phyloP scores from a whole-genome alignment of 2,888 invertebrate species.

The Acanthococcus lagerstroemiae region DNA sequence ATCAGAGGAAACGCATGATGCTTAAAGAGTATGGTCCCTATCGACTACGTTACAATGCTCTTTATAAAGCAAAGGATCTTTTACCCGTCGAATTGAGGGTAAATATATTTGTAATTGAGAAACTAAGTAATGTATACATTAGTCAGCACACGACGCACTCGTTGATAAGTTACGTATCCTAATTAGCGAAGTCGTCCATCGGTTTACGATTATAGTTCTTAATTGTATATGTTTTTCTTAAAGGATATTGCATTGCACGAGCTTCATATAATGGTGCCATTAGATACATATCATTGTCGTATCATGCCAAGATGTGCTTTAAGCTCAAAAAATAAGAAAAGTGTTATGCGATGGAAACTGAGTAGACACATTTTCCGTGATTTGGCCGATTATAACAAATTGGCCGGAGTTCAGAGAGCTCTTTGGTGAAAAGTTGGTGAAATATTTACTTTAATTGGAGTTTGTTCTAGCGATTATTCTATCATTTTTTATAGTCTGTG shows the following conservation, averaged over 20 bases:
- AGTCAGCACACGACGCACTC: too few relatives aligned
- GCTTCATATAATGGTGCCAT: slow-evolving; percentile 69
- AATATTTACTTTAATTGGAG: too few relatives aligned
- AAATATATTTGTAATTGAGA: too few relatives aligned
- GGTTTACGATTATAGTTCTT: too few relatives aligned
- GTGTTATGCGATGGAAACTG: slow-evolving; percentile 68
- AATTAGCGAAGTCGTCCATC: too few relatives aligned
- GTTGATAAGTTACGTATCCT: too few relatives aligned
- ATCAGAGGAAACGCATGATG: slow-evolving; percentile 69
- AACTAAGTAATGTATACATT: too few relatives aligned
- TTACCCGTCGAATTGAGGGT: slow-evolving; percentile 64
- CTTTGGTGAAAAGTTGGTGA: too few relatives aligned
- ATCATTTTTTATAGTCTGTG: too few relatives aligned
- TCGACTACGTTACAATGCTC: slow-evolving; percentile 66
- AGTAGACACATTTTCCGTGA: slow-evolving; percentile 85
- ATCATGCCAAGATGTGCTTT: slow-evolving; percentile 71
- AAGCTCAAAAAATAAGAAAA: slow-evolving; percentile 77
- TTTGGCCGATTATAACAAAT: slow-evolving; percentile 84
- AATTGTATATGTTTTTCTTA: too few relatives aligned
- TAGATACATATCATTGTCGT: slow-evolving; percentile 55
- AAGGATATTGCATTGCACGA: too few relatives aligned
- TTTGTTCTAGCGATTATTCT: too few relatives aligned
- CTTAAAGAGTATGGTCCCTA: slow-evolving; percentile 64
- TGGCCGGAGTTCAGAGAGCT: slow-evolving; percentile 86
- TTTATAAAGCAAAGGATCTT: slow-evolving; percentile 76